A percentile compares a stretch with the other conserved stretches of the same genome.
phyloP scores from a whole-genome alignment of 92 coral and sea anemone species.

The Meandrina meandrites region DNA sequence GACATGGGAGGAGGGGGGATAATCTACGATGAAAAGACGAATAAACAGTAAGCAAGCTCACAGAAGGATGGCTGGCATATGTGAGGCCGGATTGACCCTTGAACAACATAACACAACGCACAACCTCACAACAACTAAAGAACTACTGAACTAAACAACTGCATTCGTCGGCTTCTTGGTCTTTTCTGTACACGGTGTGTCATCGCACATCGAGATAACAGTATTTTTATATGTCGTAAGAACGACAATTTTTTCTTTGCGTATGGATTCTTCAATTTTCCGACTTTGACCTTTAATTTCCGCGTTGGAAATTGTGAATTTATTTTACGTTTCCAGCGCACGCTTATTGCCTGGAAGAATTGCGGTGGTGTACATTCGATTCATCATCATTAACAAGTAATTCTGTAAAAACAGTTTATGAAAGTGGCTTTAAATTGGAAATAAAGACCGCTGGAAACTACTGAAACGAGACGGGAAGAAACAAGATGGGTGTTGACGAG shows the following conservation, averaged over 20 bases:
- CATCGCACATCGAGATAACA: slow-evolving; percentile 34
- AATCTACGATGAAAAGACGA: slow-evolving; percentile 50
- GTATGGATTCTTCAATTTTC: background rate
- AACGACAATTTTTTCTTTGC: slow-evolving; percentile 26
- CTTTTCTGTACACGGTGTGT: slow-evolving; percentile 29
- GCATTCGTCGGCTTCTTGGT: background rate
- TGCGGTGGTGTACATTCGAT: background rate
- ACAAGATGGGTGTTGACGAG: background rate
- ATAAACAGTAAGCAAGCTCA: slow-evolving; percentile 24
- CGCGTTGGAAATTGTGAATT: background rate
- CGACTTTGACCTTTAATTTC: slow-evolving; percentile 25
- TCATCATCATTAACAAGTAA: slow-evolving; percentile 3
- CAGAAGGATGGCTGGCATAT: slow-evolving; percentile 1
- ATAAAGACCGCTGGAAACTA: background rate
- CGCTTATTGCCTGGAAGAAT: background rate
- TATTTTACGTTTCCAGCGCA: background rate
- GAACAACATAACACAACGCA: background rate
- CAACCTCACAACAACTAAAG: background rate
- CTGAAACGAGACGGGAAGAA: background rate
- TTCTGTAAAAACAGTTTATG: background rate
- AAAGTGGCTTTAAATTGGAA: background rate
- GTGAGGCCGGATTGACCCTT: background rate
- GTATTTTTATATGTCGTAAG: slow-evolving; percentile 4
- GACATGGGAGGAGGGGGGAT: slow-evolving; percentile 49
- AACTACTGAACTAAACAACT: background rate